Conservation (phyloP, 2,888 invertebrate genomes). For the Zaprionus obscuricornis region DNA sequence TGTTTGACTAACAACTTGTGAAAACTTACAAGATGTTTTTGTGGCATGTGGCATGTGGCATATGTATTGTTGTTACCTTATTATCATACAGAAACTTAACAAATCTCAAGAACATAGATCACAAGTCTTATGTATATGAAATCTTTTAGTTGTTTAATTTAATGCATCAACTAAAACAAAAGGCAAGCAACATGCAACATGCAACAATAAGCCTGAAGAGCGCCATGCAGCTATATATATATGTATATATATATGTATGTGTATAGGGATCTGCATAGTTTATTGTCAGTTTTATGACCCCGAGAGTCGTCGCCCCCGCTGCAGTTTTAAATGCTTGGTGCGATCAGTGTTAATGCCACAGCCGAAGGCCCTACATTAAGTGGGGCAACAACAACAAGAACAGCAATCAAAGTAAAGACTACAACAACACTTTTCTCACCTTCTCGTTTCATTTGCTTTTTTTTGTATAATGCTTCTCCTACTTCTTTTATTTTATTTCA, state of each 20-base stretch:
- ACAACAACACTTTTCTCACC: constrained; percentile 60
- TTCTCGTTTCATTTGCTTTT: constrained; percentile 41
- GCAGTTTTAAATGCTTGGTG: constrained; percentile 55
- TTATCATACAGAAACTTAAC: no score
- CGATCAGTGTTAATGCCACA: constrained; percentile 60
- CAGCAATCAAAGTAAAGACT: constrained; percentile 4
- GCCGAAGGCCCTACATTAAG: constrained; percentile 52
- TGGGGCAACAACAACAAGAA: constrained; percentile 39
- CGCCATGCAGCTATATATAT: constrained; percentile 25
- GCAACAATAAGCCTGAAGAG: constrained; percentile 20
- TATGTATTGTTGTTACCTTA: no score
- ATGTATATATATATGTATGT: constrained; percentile 22
- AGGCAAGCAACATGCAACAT: no score
- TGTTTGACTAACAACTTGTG: constrained; percentile 30
- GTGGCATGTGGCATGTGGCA: no score
- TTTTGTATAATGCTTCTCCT: constrained; percentile 30
- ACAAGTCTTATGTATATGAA: no score
- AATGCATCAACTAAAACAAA: constrained; percentile 43
- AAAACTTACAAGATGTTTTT: no score
- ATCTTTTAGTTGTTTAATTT: constrained; percentile 40
- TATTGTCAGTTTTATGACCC: constrained; percentile 61
- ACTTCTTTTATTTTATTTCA: no score
- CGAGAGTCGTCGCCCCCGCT: constrained; percentile 46
- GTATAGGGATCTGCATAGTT: constrained; percentile 52
- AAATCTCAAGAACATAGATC: not conserved